phyloP scores from a whole-genome alignment of 2,113 vertebrate species.

The Sigmodon hispidus region DNA sequence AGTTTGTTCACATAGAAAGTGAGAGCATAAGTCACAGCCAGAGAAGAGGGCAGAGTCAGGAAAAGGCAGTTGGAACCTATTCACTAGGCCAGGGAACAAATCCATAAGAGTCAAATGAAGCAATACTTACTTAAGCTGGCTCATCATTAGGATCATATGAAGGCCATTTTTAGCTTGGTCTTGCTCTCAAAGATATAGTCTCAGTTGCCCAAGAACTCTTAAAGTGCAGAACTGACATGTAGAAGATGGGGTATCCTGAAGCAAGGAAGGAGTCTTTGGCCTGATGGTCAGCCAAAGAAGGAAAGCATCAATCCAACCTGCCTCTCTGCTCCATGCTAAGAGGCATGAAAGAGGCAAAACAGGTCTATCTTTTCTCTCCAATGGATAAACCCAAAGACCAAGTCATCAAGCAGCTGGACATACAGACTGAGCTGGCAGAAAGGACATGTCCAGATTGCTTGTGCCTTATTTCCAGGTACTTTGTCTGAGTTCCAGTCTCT shows the following conservation, averaged over 20 bases:
- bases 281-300: neutral
- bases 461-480: neutral
- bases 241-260: neutral
- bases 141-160: neutral
- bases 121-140: neutral
- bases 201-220: neutral
- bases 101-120: constrained; percentile 1
- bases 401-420: neutral
- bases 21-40: neutral
- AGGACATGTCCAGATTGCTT: neutral
- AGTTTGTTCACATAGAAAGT: neutral
- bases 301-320: neutral
- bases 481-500: neutral
- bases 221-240: neutral
- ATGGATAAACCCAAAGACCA: neutral
- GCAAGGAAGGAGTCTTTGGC: neutral
- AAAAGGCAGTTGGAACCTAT: neutral
- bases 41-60: neutral
- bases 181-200: neutral
- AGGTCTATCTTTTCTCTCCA: neutral
- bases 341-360: neutral
- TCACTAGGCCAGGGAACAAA: neutral
- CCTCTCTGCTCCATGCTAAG: accelerated
- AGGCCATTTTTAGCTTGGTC: neutral
- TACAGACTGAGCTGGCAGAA: no score